phyloP scores from a whole-genome alignment of 2,113 vertebrate species.

The Syngnathoides biaculeatus region DNA sequence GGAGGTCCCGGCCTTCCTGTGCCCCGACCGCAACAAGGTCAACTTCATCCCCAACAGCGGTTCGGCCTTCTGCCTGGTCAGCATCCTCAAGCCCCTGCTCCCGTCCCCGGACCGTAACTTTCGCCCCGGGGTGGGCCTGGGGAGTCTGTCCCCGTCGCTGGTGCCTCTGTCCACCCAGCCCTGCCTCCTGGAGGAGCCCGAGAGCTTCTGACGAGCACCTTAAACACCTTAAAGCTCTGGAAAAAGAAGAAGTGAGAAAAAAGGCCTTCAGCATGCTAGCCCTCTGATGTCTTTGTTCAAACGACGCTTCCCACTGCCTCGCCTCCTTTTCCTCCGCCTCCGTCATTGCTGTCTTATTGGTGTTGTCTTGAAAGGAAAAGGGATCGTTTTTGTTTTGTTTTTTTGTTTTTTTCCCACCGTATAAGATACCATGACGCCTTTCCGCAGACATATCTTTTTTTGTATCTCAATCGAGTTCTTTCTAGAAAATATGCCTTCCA shows the following conservation, averaged over 20 bases:
- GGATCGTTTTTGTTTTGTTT: constrained; percentile 62
- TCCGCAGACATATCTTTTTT: constrained; percentile 67
- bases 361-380: constrained; percentile 63
- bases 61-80: constrained; percentile 99
- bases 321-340: constrained; percentile 45
- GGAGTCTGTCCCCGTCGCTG: constrained; percentile 85
- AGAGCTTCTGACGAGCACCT: constrained; percentile 76
- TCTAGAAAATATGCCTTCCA: constrained; percentile 68
- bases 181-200: constrained; percentile 89
- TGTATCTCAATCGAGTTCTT: constrained; percentile 64
- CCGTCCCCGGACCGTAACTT: constrained; percentile 89
- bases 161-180: constrained; percentile 85
- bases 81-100: constrained; percentile 95
- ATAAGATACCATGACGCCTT: constrained; percentile 67
- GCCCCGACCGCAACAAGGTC: constrained; percentile 99
- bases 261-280: constrained; percentile 71
- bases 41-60: constrained; percentile 99
- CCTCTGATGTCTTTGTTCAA: constrained; percentile 59
- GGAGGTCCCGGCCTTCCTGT: constrained; percentile 92
- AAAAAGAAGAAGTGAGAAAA: constrained; percentile 21
- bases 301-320: constrained; percentile 63
- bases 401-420: no score
- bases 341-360: constrained; percentile 56
- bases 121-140: constrained; percentile 73
- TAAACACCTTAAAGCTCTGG: neutral